Conservation (phyloP, 1,140 invertebrate species). For the Trichonephila clavipes region DNA sequence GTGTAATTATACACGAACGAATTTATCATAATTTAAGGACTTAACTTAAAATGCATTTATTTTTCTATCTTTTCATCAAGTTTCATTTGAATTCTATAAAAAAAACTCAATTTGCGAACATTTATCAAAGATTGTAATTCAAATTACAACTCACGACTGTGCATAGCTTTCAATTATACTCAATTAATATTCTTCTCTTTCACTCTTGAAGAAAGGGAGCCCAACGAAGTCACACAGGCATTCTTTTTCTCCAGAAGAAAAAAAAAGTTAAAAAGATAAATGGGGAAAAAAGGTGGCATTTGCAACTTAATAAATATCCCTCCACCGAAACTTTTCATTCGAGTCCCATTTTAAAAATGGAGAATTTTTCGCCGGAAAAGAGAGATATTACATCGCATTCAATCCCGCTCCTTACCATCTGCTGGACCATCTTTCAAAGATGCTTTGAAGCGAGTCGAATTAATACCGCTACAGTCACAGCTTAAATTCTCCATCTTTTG, state of each 20-base stretch:
- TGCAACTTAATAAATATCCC: not conserved
- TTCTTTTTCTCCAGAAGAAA: not conserved
- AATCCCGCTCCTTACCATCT: constrained; percentile 22
- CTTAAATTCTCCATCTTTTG: constrained; percentile 32
- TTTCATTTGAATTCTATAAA: too few relatives aligned
- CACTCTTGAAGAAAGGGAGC: too few relatives aligned
- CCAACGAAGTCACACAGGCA: too few relatives aligned
- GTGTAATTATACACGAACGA: too few relatives aligned
- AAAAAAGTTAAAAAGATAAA: not conserved
- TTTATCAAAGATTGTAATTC: not conserved
- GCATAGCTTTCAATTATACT: not conserved
- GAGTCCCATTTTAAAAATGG: not conserved
- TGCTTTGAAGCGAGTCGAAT: constrained; percentile 20
- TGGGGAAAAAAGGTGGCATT: not conserved
- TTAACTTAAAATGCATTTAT: too few relatives aligned
- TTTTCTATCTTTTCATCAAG: too few relatives aligned
- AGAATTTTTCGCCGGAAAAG: not conserved
- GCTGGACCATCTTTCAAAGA: constrained; percentile 4
- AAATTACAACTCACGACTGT: not conserved
- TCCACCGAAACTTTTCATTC: not conserved
- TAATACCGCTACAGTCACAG: not conserved
- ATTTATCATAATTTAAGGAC: too few relatives aligned
- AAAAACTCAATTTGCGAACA: too few relatives aligned
- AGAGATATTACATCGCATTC: not conserved
- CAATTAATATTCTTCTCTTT: not conserved